Evolutionary conservation across 1,140 invertebrate genomes (phyloP).

Genomic region (Spodoptera litura): DNA sequence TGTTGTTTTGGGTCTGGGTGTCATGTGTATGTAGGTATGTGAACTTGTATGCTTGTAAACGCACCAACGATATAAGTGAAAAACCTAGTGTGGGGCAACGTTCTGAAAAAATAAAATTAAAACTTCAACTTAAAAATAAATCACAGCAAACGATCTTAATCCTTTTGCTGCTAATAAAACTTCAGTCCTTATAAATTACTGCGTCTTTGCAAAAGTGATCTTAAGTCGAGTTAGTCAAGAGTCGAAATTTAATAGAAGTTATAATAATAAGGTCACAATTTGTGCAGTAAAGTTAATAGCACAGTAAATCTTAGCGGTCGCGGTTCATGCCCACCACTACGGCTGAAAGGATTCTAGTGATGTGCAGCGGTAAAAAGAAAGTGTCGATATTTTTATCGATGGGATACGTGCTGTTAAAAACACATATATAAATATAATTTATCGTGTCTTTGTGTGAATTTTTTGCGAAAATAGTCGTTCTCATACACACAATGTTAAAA

Average conservation of each 20-base stretch:
- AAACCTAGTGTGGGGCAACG: too few relatives aligned
- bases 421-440: too few relatives aligned
- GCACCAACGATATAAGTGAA: too few relatives aligned
- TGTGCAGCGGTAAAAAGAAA: slow-evolving; percentile 24
- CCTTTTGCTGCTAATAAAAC: background rate
- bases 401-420: background rate
- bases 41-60: too few relatives aligned
- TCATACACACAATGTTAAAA: too few relatives aligned
- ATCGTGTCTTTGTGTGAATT: too few relatives aligned
- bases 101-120: background rate
- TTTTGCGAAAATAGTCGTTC: too few relatives aligned
- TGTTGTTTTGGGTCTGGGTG: too few relatives aligned
- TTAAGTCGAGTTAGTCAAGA: slow-evolving; percentile 16
- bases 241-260: slow-evolving; percentile 67
- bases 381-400: slow-evolving; percentile 48
- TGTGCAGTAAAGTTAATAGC: slow-evolving; percentile 79
- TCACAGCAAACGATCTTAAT: background rate
- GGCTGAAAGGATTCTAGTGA: slow-evolving; percentile 61
- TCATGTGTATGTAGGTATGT: too few relatives aligned
- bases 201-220: background rate
- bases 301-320: slow-evolving; percentile 79
- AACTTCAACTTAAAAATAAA: background rate
- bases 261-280: slow-evolving; percentile 80
- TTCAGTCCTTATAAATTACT: slow-evolving; percentile 10
- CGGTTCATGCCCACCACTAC: slow-evolving; percentile 70